Evolutionary conservation across 2,888 invertebrate genomes (phyloP), one percentile per base, ranked within the genome.

Genomic region (Amiota mariae): DNA sequence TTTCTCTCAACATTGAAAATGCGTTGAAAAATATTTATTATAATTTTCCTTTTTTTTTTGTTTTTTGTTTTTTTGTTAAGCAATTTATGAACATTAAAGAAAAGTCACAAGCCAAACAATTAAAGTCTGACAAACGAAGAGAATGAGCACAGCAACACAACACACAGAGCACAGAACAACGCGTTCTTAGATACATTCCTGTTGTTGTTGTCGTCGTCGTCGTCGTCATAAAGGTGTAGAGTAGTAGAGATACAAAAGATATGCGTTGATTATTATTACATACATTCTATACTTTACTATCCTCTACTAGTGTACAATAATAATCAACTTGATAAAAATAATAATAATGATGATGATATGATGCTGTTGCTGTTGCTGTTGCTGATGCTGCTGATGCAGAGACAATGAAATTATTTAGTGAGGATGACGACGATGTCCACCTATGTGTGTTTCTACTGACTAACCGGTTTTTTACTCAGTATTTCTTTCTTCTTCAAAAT

Each of bases 81-180:
- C 82, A 85, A 85, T 85, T 84, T 84, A 84, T 84, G 83, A 84
- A 85, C 84, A 82, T 85, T 84, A 36, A 36, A 36, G 86, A 83
- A 83, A 84, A 84, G 86, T 82, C 83, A 15, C 36, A 36, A 36
- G 24, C 3, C 24, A 36, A 6, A 13, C 46, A 63, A 63, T 84
- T 86, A 85, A 85, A 83, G 76, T 59, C 74, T 24, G 24, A n/a
- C 72, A 61, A 54, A 15, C 51, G 24, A 46, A 49, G 61, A 36
- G 36, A 74, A 73, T 59, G 56, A 70, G 47, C 70, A 67, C 57
- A 48, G 66, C 9, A 18, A n/a, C n/a, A n/a, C n/a, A n/a, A n/a
- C n/a, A 56, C 15, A 47, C 63, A 47, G 54, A 11, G 68, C 47
- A 70, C 51, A 54, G n/a, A 71, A 67, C n/a, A 56, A 56, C 12